Base-by-base conservation (phyloP, 2,113 vertebrate species). In the Chionis minor region DNA sequence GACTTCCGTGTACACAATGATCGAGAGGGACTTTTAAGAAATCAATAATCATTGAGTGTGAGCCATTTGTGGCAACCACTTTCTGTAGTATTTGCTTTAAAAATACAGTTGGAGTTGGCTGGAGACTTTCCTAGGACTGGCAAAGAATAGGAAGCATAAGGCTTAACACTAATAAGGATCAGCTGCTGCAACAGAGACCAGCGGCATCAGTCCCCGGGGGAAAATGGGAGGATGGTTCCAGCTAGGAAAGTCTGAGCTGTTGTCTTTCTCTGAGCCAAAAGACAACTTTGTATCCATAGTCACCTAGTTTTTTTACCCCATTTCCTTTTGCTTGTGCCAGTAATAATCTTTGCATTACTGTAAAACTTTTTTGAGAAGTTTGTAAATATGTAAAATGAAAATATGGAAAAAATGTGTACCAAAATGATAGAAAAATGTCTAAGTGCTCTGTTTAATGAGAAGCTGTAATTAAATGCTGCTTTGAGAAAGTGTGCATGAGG, bases 321-420 rank as follows among this genome's bases (percentile, higher is more conserved):
- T 92, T 97, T 83, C 83, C 44, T 86, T 95, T 91, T 92, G 91
- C 86, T 86, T 81, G 59, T 94, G 72, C 94, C 78, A 94, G 89
- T 86, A 92, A 91, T 73, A 92, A 59, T 30, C 74, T 95, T 80
- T 94, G 95, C 92, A 89, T 95, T 96, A 92, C 84, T 96, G 94
- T 97, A 97, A 93, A 96, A 94, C 71, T 54, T 97, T 97, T 98
- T 97, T 97, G 92, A 90, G 72, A 92, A 32, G 38, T 94, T 84
- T 98, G 91, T 98, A 98, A 95, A 97, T 98, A 97, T 97, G 95
- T 98, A 97, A 97, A 97, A 81, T 94, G 81, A 97, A 91, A 96
- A 73, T 91, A 92, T 0, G 94, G 95, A 80, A 72, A 85, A 93
- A 87, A 65, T 77, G 85, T 94, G 81, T 96, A 95, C 94, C 73